Evolutionary conservation across 2,888 invertebrate species (phyloP), one percentile per base, ranked within the genome.

Genomic region (Trissoscelio sp.): DNA sequence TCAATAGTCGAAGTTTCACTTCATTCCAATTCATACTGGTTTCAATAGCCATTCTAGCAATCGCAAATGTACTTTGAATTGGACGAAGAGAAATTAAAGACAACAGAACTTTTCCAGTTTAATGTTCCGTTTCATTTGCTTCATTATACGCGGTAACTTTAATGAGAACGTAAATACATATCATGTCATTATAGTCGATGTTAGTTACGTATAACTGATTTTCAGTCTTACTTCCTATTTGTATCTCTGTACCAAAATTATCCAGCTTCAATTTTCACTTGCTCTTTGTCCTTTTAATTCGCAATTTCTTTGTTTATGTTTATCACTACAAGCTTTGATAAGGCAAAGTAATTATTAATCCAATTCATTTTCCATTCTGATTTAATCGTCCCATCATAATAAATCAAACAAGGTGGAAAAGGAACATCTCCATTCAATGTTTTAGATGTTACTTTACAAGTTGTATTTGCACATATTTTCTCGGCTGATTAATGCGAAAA

Each of bases 1-100:
- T 70, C 70, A 70, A 78, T 62, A 57, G 46, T 31, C 70, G n/a
- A 70, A 70, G 77, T 78, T 67, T 70, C 78, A 34, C 69, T 62
- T 77, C 62, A 67, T 78, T 70, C 60, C 57, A 46, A 70, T 78
- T 78, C 60, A 70, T 48, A 16, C 31, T 31, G 57, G 12, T 57
- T 57, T 78, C 70, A 70, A 78, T 69, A 48, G 24, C 70, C 6
- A 64, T 57, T 70, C 44, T 20, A 9, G 24, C 39, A n/a, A 57
- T 58, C 12, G 60, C 51, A 67, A 75, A 75, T 57, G 57, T 16
- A 53, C 57, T 57, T 31, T 16, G 51, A 77, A 69, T 46, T 42
- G 39, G 42, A 1, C 48, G 39, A 39, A 34, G 58, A 57, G 79
- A 58, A 64, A 64, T 79, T 72, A 58, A 79, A 79, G 66, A 66